Conservation (phyloP, 2,113 vertebrate species). For the Rattus norvegicus region DNA sequence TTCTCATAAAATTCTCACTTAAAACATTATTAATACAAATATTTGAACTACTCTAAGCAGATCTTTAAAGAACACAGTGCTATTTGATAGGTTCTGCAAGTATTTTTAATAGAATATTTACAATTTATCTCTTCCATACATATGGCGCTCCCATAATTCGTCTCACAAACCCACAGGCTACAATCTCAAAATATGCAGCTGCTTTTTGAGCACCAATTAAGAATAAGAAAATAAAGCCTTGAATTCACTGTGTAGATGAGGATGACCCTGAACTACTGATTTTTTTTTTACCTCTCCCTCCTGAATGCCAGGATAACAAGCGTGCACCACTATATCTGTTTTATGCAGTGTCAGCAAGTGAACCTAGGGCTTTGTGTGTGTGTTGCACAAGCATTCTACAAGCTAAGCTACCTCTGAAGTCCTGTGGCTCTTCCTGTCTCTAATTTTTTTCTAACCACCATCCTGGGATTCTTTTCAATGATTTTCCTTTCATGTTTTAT, state of each 20-base stretch:
- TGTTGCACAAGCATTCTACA: accelerated
- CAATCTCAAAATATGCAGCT: neutral
- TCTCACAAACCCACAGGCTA: neutral
- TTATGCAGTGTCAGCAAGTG: too few relatives aligned
- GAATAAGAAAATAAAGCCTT: neutral
- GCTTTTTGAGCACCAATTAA: neutral
- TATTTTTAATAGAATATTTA: neutral
- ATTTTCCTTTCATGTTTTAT: neutral
- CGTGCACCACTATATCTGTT: neutral
- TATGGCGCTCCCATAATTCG: neutral
- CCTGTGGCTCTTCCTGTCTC: neutral
- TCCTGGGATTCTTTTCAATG: neutral
- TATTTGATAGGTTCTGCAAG: neutral
- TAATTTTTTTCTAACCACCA: neutral
- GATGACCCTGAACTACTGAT: too few relatives aligned
- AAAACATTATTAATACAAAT: neutral
- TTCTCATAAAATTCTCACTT: neutral
- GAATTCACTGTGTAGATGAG: neutral
- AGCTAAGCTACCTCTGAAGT: neutral
- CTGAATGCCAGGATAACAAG: neutral
- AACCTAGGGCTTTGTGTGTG: neutral
- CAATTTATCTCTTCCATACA: accelerated
- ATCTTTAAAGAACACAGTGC: neutral
- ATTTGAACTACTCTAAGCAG: neutral
- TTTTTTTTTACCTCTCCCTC: too few relatives aligned